Evolutionary conservation across 1,140 invertebrate species (phyloP).

Genomic region (Megalonaias nervosa): DNA sequence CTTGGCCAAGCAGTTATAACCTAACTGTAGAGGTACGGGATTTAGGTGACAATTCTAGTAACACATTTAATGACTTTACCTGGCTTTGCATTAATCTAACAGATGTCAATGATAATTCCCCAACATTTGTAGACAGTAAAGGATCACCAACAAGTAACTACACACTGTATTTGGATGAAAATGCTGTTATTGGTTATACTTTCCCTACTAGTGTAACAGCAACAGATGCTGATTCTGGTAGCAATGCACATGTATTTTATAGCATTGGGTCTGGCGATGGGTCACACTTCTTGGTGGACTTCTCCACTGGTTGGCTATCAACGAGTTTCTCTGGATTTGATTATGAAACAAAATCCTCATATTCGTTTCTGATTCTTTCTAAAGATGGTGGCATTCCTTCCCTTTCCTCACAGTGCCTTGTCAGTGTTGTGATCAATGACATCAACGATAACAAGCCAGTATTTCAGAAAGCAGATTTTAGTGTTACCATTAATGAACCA

Average conservation of each 20-base stretch:
- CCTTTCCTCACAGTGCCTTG: slow-evolving; percentile 24
- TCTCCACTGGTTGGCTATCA: slow-evolving; percentile 15
- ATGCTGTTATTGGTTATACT: too few species aligned
- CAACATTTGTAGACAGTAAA: too few species aligned
- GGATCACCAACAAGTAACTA: too few species aligned
- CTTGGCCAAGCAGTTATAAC: slow-evolving; percentile 25
- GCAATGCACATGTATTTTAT: slow-evolving; percentile 38
- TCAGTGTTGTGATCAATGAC: slow-evolving; percentile 36
- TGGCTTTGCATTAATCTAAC: slow-evolving; percentile 44
- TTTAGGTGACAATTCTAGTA: slow-evolving; percentile 22
- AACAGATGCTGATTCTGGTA: slow-evolving; percentile 30
- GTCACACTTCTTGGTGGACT: slow-evolving; percentile 22
- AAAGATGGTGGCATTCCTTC: slow-evolving; percentile 10
- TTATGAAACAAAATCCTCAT: slow-evolving; percentile 30
- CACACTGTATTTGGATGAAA: too few species aligned
- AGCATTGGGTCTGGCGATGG: slow-evolving; percentile 34
- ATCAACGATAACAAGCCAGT: slow-evolving; percentile 32
- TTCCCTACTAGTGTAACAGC: too few species aligned
- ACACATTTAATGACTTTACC: slow-evolving; percentile 33
- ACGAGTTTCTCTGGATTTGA: slow-evolving; percentile 10
- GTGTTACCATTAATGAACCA: slow-evolving; percentile 20
- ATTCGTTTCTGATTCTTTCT: slow-evolving; percentile 33
- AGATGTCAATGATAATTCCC: slow-evolving; percentile 87
- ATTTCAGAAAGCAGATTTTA: slow-evolving; percentile 19
- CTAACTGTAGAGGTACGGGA: slow-evolving; percentile 37